Evolutionary conservation across 2,888 invertebrate species (phyloP), one percentile per base, ranked within the genome.

Genomic region (Cheilosia grossa): DNA sequence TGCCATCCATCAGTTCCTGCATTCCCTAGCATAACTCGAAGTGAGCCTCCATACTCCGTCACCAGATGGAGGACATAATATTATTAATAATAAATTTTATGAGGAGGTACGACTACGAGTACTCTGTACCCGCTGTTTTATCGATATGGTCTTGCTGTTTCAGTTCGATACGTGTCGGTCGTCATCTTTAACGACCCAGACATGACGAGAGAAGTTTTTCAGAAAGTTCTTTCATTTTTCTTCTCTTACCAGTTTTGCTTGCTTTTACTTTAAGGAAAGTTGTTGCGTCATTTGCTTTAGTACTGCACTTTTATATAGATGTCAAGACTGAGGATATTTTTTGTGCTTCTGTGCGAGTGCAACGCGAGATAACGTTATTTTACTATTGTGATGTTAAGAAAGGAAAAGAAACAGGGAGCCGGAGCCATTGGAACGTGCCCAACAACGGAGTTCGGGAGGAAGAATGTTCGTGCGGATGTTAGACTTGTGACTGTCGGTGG

Each of bases 21-120:
- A 58, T 58, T 69, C 69, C 47, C 58, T 24, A 21, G 58, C 58
- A n/a, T 58, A 58, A 2, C 33, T 13, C 19, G 27, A 3, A 54
- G 27, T 58, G 6, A 15, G n/a, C 10, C 33, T 15, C 21, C 44
- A n/a, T 47, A 9, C 58, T 21, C 13, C 44, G 24, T 1, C 54
- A 17, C 6, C 4, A 56, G 13, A 64, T 54, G 64, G 47, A 44
- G 27, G 54, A 47, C 37, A 54, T 40, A n/a, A n/a, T n/a, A n/a
- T n/a, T n/a, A 64, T 64, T 64, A 64, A 74, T 74, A 74, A 49
- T 74, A 74, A 56, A 74, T 64, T 64, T 74, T 64, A 74, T 40
- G 74, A 74, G 64, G 13, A 49, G 49, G 21, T 56, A 49, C 54
- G 13, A 47, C n/a, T 47, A 47, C 17, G 17, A 13, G 37, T 13